Evolutionary conservation across 2,888 invertebrate genomes (phyloP), one percentile per base, ranked within the genome.

Genomic region (Meteorus colon): DNA sequence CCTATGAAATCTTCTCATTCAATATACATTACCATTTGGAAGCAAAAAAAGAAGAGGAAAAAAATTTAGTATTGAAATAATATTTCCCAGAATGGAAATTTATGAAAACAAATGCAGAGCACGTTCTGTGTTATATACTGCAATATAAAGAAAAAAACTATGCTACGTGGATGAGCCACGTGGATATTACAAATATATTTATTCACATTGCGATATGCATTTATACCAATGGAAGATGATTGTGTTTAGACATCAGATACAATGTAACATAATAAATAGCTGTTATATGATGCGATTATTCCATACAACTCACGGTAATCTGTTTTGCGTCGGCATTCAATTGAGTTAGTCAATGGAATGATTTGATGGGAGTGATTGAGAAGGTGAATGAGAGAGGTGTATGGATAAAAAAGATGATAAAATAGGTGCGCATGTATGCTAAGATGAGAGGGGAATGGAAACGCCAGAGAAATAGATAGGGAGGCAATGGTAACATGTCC

Each of bases 291-390:
- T 8, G 31, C 60, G 27, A 19, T 6, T 27, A 27, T 27, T 29
- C 12, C 31, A 4, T 27, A 62, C 12, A 29, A 62, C 29, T 62
- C 27, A 29, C 12, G 12, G 63, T 45, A 73, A 73, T 65, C 48
- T 65, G 73, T 73, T 65, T 73, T 65, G 65, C 73, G 65, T 73
- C 65, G 65, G 73, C 41, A 41, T 41, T 41, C 12, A 60, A 63
- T 41, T n/a, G 48, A 29, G 59, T 34, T 37, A 59, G 24, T 19
- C 41, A 41, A 4, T 12, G 41, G 41, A 8, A 41, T 8, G 41
- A 41, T 41, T 41, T 12, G 41, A 41, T 41, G 12, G 41, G 41
- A 41, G 41, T 41, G 41, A 41, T 41, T 3, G 8, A 41, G 41
- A 41, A 41, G 41, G 41, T 41, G 41, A 41, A 41, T 41, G 41